Percentiles rank a stretch among this genome's conserved stretches.
These are phyloP conservation scores for Pseudobourletiella spinata DNA, from an alignment of 1,140 invertebrate species.

Conservation along the genomic window DNA sequence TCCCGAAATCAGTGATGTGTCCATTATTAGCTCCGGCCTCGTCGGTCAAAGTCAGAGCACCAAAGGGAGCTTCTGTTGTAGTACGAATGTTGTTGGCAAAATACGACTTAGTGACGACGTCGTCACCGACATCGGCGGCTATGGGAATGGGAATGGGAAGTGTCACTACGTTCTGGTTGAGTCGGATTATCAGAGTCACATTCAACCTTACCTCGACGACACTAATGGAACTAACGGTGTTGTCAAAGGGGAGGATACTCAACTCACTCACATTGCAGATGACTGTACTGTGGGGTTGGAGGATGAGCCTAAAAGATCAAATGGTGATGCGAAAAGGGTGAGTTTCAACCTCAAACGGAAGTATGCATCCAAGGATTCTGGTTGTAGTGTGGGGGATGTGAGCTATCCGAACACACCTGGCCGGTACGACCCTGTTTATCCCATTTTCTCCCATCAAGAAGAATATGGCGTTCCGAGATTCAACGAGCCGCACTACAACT, in stretches of 20 bases:
- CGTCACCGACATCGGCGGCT: no score
- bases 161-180: not conserved
- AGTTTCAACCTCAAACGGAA: slow-evolving; percentile 37
- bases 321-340: slow-evolving; percentile 29
- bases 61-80: slow-evolving; percentile 1
- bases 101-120: not conserved
- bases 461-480: slow-evolving; percentile 36
- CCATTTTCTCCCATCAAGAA: slow-evolving; percentile 37
- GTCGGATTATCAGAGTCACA: not conserved
- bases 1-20: slow-evolving; percentile 22
- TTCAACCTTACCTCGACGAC: not conserved
- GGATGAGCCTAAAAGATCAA: slow-evolving; percentile 6
- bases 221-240: not conserved
- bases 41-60: slow-evolving; percentile 3
- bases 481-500: slow-evolving; percentile 37
- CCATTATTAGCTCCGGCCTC: slow-evolving; percentile 18
- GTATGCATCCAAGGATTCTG: slow-evolving; percentile 31
- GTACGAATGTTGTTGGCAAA: not conserved
- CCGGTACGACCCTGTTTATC: slow-evolving; percentile 32
- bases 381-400: slow-evolving; percentile 25
- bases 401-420: slow-evolving; percentile 10
- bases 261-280: not conserved
- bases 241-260: not conserved
- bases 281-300: not conserved
- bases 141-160: no score